Conservation (phyloP, 2,888 invertebrate species). For the Leptura quadrifasciata region DNA sequence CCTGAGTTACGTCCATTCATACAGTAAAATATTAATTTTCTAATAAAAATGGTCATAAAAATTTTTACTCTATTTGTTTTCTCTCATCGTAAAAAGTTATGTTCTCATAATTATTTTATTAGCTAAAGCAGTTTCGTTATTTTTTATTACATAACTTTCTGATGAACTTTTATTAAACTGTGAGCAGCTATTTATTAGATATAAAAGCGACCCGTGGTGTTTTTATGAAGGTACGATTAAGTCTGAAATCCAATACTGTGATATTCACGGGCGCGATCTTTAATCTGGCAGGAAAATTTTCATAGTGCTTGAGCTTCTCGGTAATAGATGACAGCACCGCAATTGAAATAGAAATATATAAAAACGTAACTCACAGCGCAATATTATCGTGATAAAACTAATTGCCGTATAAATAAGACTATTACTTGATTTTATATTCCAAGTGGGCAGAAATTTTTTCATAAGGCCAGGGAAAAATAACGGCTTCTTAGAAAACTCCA, state of each 20-base stretch:
- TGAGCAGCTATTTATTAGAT: neutral
- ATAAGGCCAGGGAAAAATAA: no score
- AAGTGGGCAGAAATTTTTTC: no score
- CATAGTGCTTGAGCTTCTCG: neutral
- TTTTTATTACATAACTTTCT: neutral
- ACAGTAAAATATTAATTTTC: neutral
- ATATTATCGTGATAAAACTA: no score
- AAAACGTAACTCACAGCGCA: no score
- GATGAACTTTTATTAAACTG: neutral
- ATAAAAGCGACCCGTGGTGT: neutral
- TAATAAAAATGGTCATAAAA: neutral
- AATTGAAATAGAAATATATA: neutral
- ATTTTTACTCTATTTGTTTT: neutral
- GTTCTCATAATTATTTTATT: neutral
- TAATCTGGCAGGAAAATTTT: neutral
- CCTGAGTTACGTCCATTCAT: neutral
- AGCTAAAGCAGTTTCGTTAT: neutral
- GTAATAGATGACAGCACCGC: slow-evolving; percentile 17
- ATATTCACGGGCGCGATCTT: neutral
- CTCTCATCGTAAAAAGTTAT: neutral
- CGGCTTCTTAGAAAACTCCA: no score
- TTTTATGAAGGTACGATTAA: neutral
- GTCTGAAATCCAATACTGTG: neutral
- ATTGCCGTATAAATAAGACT: no score
- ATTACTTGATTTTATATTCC: no score